phyloP scores from a whole-genome alignment of 2,888 invertebrate genomes.

The Archips xylosteana region DNA sequence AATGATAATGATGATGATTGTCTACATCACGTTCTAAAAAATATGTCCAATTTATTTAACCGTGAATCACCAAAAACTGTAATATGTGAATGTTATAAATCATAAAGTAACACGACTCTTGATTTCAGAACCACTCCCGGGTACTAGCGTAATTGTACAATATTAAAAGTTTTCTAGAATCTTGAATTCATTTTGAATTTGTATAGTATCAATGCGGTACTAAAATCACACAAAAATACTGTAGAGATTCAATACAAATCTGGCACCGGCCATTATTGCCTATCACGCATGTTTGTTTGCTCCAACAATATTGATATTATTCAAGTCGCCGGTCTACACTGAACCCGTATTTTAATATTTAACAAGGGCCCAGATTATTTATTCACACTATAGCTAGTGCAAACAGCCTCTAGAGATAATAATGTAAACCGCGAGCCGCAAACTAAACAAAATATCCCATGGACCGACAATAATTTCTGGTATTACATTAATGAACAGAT shows the following conservation, averaged over 20 bases:
- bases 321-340: constrained; percentile 51
- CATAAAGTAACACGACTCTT: no score
- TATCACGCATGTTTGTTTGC: constrained; percentile 32
- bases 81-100: no score
- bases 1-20: no score
- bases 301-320: constrained; percentile 30
- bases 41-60: no score
- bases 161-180: no score
- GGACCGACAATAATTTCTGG: constrained; percentile 65
- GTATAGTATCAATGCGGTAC: no score
- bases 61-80: no score
- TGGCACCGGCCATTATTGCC: constrained; percentile 24
- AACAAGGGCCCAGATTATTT: constrained; percentile 75
- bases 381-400: constrained; percentile 70
- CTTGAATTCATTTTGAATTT: no score
- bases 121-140: no score
- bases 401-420: constrained; percentile 62
- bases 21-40: no score
- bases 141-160: no score
- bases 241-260: constrained; percentile 19
- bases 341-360: constrained; percentile 67
- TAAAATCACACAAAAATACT: background rate
- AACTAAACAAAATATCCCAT: constrained; percentile 77
- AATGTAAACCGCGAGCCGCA: constrained; percentile 66
- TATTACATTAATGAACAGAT: constrained; percentile 45